phyloP scores from a whole-genome alignment of 1,140 invertebrate genomes.

The Drosophila bocqueti region DNA sequence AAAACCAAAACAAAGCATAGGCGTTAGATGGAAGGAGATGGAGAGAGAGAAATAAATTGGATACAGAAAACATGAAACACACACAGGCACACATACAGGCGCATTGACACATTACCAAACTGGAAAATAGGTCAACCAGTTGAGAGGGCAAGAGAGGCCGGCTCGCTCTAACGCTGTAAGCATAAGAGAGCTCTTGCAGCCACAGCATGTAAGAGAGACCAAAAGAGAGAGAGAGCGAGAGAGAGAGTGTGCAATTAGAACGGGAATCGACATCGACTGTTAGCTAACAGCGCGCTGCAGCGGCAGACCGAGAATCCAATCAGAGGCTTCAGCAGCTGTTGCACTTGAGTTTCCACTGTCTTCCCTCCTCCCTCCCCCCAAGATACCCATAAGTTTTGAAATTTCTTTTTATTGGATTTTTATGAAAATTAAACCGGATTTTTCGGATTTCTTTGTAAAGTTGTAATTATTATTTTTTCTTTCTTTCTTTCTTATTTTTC shows the following conservation, averaged over 20 bases:
- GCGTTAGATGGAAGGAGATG: constrained; percentile 67
- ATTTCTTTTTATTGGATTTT: constrained; percentile 58
- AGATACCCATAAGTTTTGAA: constrained; percentile 5
- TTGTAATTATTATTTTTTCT: constrained; percentile 54
- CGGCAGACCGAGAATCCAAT: constrained; percentile 38
- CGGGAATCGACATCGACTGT: constrained; percentile 40
- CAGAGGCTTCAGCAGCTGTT: constrained; percentile 34
- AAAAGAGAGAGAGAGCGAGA: neutral
- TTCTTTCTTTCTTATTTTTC: constrained; percentile 27
- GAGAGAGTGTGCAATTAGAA: constrained; percentile 62
- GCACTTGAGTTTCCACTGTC: constrained; percentile 29
- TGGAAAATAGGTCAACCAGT: constrained; percentile 79
- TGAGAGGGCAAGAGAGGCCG: constrained; percentile 49
- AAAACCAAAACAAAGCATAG: constrained; percentile 80
- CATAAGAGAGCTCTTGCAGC: constrained; percentile 9
- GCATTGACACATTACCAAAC: constrained; percentile 69
- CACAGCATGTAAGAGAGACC: constrained; percentile 32
- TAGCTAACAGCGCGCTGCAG: constrained; percentile 10
- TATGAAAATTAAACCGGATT: constrained; percentile 74
- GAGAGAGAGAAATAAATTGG: constrained; percentile 11
- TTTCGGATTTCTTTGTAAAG: constrained; percentile 60
- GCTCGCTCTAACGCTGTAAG: constrained; percentile 50
- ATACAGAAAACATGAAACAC: constrained; percentile 49
- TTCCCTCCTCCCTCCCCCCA: neutral
- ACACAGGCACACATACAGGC: constrained; percentile 23